Evolutionary conservation across 2,113 vertebrate genomes (phyloP).

Genomic region (Phyllostomus hastatus): DNA sequence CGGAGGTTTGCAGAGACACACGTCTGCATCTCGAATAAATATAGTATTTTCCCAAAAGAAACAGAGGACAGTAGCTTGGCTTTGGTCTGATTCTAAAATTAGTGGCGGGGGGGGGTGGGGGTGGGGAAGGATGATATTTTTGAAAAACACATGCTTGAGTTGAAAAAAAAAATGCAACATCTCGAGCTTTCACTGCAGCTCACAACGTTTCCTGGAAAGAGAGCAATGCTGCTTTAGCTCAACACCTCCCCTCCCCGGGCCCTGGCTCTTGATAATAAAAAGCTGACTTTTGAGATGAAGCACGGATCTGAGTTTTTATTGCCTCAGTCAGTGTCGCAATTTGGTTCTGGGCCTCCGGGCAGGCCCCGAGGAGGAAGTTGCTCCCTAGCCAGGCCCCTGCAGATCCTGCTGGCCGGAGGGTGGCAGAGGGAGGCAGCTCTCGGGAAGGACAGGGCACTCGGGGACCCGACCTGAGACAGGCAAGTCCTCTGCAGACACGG

Average conservation of each 20-base stretch:
- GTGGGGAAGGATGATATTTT: slow-evolving; percentile 80
- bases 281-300: slow-evolving; percentile 84
- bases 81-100: slow-evolving; percentile 85
- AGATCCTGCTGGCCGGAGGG: neutral
- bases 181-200: slow-evolving; percentile 79
- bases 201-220: slow-evolving; percentile 80
- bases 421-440: neutral
- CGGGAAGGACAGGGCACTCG: neutral
- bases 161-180: slow-evolving; percentile 71
- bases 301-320: slow-evolving; percentile 82
- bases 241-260: slow-evolving; percentile 54
- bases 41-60: slow-evolving; percentile 84
- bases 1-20: slow-evolving; percentile 82
- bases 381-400: too few relatives aligned
- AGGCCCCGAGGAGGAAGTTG: neutral
- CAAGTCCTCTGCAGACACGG: neutral
- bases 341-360: neutral
- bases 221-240: slow-evolving; percentile 74
- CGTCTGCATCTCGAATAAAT: slow-evolving; percentile 84
- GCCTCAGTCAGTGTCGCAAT: slow-evolving; percentile 59
- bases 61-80: slow-evolving; percentile 83
- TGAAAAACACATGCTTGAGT: slow-evolving; percentile 82
- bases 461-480: neutral
- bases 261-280: slow-evolving; percentile 80
- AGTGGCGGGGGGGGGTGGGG: slow-evolving; percentile 76